These are phyloP conservation scores for Lacanobia wlatinum DNA, from an alignment of 2,888 invertebrate species.

Conservation along the genomic window DNA sequence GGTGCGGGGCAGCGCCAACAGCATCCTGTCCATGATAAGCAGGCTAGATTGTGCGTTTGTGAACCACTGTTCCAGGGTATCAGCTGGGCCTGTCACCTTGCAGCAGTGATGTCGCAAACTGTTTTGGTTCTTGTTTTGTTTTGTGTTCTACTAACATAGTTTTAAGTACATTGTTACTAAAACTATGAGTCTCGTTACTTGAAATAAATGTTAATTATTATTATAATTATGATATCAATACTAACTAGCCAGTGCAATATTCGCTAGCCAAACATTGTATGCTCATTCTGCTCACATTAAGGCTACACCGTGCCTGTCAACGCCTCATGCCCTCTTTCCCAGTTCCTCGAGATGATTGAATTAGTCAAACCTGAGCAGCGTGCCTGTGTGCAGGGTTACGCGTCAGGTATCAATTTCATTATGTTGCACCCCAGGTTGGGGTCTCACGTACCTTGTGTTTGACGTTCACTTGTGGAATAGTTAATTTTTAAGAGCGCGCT, in stretches of 20 bases:
- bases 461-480: constrained; percentile 38
- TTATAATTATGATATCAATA: no score
- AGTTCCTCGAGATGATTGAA: constrained; percentile 43
- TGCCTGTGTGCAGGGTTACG: constrained; percentile 37
- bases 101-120: no score
- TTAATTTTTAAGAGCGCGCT: constrained; percentile 28
- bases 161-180: no score
- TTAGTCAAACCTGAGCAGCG: constrained; percentile 49
- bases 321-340: neutral
- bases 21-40: no score
- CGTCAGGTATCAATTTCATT: constrained; percentile 60
- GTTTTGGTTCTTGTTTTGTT: no score
- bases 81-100: no score
- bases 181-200: no score
- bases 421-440: constrained; percentile 25
- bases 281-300: constrained; percentile 10
- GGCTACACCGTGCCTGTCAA: neutral
- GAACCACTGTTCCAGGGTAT: no score
- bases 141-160: no score
- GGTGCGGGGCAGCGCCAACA: no score
- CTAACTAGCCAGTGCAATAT: neutral
- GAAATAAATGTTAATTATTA: no score
- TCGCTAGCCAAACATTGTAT: neutral
- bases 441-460: constrained; percentile 39
- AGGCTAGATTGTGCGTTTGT: no score